Percentiles rank a stretch among this genome's conserved stretches.
These are phyloP conservation scores for Pegoplata infirma DNA, from an alignment of 2,888 invertebrate genomes.

Conservation along the genomic window DNA sequence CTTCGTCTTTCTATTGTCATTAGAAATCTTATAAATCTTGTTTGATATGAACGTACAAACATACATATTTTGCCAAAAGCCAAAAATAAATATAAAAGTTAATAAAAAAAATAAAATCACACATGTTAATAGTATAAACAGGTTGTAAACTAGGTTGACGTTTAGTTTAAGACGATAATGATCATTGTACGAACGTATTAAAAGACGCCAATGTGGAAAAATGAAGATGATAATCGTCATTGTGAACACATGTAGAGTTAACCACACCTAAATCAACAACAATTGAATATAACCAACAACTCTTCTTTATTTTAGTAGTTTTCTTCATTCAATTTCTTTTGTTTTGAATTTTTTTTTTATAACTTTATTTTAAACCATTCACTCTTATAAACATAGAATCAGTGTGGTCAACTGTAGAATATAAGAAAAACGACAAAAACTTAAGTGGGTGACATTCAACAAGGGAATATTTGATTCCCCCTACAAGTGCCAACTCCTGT, in stretches of 20 bases:
- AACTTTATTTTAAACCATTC: background rate
- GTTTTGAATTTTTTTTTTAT: too few relatives aligned
- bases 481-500: too few relatives aligned
- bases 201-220: background rate
- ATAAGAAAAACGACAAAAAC: too few relatives aligned
- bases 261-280: conserved; percentile 31
- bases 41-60: background rate
- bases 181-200: background rate
- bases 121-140: conserved; percentile 50
- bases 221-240: conserved; percentile 1
- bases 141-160: conserved; percentile 60
- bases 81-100: background rate
- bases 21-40: conserved; percentile 19
- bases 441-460: too few relatives aligned
- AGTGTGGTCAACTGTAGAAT: background rate
- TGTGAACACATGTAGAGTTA: background rate
- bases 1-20: conserved; percentile 4
- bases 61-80: conserved; percentile 4
- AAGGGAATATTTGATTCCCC: too few relatives aligned
- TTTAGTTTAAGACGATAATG: conserved; percentile 9
- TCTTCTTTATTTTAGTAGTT: background rate
- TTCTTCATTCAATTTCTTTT: conserved; percentile 8
- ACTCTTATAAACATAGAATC: background rate
- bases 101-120: conserved; percentile 25
- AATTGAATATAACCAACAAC: background rate